Base-by-base conservation (phyloP, 2,888 invertebrate species). In the Hirtodrosophila histrioides region DNA sequence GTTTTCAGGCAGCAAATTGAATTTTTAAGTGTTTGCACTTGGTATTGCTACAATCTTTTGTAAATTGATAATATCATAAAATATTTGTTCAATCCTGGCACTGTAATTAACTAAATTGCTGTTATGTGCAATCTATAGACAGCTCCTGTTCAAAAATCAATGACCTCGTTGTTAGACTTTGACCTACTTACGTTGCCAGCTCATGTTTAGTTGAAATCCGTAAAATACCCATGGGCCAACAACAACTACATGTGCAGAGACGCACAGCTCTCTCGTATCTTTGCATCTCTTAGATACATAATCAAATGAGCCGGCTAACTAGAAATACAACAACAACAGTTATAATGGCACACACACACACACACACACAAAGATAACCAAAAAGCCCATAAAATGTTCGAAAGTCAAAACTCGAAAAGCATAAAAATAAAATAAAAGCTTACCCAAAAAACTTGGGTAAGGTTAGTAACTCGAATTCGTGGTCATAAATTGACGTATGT, bases 391-490 rank as follows among this genome's bases (percentile, higher is more conserved):
- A 84, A 88, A 86, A 76, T 51, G 88, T 71, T 84, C 85, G 88
- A 84, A 83, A 88, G 87, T 88, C 64, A 79, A 69, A 31, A 75
- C 69, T 69, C 23, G 27, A 78, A 81, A 85, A 60, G 43, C 53
- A 63, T 62, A 44, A 57, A 64, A 63, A 44, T 51, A 56, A 51
- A 35, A 31, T 35, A 56, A 60, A 70, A 43, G 58, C 53, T 67
- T 68, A 56, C 51, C 51, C 74, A 55, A 56, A 84, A 82, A 67
- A 68, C 62, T 84, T 84, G 83, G 78, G 88, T 84, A 88, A 84
- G 83, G 83, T 84, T 87, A 84, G 83, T 88, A 88, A 82, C 81
- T 80, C 64, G 65, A 68, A 80, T 67, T 88, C 85, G 87, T 77
- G 78, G 85, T 45, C 74, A 88, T 88, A 88, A 86, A 84, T 82